Evolutionary conservation across 2,888 invertebrate genomes (phyloP).

Genomic region (Limnephilus marmoratus): DNA sequence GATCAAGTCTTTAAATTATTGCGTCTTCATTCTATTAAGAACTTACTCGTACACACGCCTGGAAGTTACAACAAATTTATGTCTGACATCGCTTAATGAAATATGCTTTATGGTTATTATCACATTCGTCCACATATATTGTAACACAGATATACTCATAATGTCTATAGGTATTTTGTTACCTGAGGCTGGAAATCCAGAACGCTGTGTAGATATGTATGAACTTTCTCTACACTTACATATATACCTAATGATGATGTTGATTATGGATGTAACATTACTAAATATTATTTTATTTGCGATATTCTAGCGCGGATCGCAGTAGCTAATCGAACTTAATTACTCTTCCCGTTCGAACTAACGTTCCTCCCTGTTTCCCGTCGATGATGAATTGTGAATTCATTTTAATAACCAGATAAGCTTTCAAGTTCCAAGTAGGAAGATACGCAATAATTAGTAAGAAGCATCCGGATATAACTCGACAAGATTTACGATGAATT

Average conservation of each 20-base stretch:
- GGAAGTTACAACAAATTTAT: constrained; percentile 42
- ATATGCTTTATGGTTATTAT: constrained; percentile 38
- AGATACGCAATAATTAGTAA: not conserved
- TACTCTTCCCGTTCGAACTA: not conserved
- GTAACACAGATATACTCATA: no score
- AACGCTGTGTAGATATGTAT: not conserved
- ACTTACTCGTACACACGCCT: constrained; percentile 20
- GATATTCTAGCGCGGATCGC: not conserved
- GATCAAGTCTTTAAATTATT: not conserved
- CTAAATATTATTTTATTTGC: not conserved
- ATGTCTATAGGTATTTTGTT: not conserved
- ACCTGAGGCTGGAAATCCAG: not conserved
- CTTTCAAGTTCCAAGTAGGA: not conserved
- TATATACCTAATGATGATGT: no score
- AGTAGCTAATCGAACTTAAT: not conserved
- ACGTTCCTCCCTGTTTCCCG: not conserved
- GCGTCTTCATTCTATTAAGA: constrained; percentile 28
- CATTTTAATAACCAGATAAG: not conserved
- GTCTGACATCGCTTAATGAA: constrained; percentile 38
- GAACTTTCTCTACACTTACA: not conserved
- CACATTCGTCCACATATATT: constrained; percentile 9
- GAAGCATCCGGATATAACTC: not conserved
- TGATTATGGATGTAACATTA: not conserved
- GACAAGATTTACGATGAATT: constrained; percentile 28
- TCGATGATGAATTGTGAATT: not conserved